phyloP scores from a whole-genome alignment of 2,113 vertebrate species.

The Empidonax alnorum region DNA sequence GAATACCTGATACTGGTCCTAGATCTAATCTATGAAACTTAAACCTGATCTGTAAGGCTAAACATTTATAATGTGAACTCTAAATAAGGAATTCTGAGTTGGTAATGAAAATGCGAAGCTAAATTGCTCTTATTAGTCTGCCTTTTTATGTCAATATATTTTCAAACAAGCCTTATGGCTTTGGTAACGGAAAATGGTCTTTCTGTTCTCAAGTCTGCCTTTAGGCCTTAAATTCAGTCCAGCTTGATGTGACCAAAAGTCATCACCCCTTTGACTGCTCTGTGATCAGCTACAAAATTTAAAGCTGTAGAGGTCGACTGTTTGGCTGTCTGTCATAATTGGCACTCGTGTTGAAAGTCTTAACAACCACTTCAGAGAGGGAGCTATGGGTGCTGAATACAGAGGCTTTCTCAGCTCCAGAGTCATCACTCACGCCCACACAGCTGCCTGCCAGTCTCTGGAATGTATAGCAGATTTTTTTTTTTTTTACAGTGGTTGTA shows the following conservation, averaged over 20 bases:
- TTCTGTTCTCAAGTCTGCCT: not conserved
- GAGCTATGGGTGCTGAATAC: not conserved
- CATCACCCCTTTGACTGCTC: not conserved
- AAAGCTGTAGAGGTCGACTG: not conserved
- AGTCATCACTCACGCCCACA: not conserved
- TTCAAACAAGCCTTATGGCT: not conserved
- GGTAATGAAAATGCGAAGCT: not conserved
- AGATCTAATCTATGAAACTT: not conserved
- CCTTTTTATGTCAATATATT: not conserved
- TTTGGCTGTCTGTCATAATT: not conserved
- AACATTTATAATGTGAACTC: not conserved
- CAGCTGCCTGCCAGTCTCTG: not conserved
- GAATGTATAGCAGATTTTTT: not conserved
- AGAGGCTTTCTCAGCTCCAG: not conserved
- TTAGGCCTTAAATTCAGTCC: not conserved
- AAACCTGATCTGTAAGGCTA: not conserved
- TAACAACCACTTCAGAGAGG: not conserved
- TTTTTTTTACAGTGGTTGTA: not conserved
- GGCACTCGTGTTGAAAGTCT: not conserved
- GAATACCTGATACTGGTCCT: not conserved
- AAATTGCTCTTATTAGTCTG: not conserved
- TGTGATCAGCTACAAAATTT: conserved; percentile 10
- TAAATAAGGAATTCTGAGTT: not conserved
- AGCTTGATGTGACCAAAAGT: not conserved
- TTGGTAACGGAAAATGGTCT: not conserved